Conservation (phyloP, 2,888 invertebrate species). For the Brassicogethes aeneus region DNA sequence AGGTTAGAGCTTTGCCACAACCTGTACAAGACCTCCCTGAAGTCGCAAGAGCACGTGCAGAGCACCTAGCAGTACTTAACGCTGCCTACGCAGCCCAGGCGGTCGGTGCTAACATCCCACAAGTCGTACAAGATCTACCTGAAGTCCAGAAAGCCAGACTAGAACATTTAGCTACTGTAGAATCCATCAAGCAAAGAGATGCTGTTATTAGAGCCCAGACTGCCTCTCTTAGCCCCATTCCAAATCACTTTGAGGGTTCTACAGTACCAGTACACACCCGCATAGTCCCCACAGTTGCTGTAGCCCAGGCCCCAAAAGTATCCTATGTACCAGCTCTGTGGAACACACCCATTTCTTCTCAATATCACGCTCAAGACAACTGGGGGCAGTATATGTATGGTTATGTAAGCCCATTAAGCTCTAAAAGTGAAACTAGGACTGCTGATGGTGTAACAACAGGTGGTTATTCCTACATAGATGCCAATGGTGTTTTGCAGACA, state of each 20-base stretch:
- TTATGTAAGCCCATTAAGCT: conserved; percentile 54
- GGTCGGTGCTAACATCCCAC: conserved; percentile 24
- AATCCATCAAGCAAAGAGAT: conserved; percentile 29
- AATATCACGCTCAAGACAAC: conserved; percentile 44
- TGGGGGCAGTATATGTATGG: conserved; percentile 51
- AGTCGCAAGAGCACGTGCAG: conserved; percentile 30
- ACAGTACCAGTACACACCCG: conserved; percentile 23
- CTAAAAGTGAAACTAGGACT: conserved; percentile 53
- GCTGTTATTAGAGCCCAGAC: conserved; percentile 19
- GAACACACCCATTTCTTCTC: conserved; percentile 16
- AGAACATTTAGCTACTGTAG: conserved; percentile 32
- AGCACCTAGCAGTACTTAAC: conserved; percentile 31
- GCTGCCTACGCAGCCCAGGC: conserved; percentile 28
- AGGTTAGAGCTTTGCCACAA: conserved; percentile 29
- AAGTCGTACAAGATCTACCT: conserved; percentile 37
- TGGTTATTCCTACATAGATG: conserved; percentile 61
- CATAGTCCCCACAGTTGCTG: conserved; percentile 12
- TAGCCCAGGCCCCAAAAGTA: conserved; percentile 21
- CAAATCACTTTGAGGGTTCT: conserved; percentile 22
- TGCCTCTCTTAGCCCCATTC: conserved; percentile 21
- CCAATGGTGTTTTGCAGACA: conserved; percentile 54
- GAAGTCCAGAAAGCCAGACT: conserved; percentile 32
- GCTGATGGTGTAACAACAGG: conserved; percentile 55
- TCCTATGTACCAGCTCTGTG: conserved; percentile 20
- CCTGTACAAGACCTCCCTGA: conserved; percentile 39